phyloP scores from a whole-genome alignment of 2,113 vertebrate species.

The Bubo scandiacus region DNA sequence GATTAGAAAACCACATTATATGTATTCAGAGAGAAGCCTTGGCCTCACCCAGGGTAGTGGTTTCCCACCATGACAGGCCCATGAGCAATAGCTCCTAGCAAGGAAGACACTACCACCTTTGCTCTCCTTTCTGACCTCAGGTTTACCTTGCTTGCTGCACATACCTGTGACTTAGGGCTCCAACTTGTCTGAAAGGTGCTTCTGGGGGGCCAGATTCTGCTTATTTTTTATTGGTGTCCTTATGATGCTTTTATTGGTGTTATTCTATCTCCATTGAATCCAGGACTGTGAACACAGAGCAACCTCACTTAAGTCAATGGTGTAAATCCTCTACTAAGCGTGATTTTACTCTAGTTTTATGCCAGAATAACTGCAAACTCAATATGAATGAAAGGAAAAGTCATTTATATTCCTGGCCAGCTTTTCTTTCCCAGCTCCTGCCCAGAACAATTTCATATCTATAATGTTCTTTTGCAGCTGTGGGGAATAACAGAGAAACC shows the following conservation, averaged over 20 bases:
- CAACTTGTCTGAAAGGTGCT: neutral
- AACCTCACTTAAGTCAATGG: neutral
- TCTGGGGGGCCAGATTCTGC: neutral
- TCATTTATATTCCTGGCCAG: neutral
- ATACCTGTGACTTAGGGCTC: neutral
- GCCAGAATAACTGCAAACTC: neutral
- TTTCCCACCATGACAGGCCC: neutral
- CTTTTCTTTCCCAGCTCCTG: neutral
- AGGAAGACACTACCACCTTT: neutral
- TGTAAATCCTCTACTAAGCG: neutral
- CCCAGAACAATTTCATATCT: constrained; percentile 21
- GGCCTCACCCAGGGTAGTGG: neutral
- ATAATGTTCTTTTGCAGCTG: neutral
- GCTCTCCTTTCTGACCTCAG: neutral
- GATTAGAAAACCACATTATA: neutral
- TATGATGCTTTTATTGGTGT: neutral
- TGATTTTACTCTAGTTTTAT: neutral
- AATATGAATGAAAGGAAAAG: neutral
- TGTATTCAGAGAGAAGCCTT: neutral
- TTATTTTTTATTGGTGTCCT: neutral
- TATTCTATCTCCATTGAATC: neutral
- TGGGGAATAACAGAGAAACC: neutral
- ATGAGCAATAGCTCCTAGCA: neutral
- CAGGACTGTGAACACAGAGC: neutral
- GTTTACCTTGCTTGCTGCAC: neutral